Conservation (phyloP, 2,113 vertebrate species). For the Labeo rohita region DNA sequence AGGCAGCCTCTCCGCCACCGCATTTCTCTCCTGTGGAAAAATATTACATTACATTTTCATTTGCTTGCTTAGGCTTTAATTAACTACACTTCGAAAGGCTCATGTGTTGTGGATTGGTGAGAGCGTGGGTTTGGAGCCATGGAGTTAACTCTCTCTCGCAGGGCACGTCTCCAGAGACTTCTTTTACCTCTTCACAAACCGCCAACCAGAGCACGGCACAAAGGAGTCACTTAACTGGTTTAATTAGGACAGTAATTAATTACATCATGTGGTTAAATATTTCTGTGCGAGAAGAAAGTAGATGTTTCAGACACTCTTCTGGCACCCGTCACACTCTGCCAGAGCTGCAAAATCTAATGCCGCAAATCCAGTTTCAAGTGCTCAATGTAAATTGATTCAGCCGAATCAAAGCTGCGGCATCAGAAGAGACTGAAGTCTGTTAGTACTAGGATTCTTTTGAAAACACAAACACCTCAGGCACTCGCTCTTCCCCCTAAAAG, state of each 20-base stretch:
- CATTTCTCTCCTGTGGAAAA: constrained; percentile 31
- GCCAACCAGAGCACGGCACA: constrained; percentile 35
- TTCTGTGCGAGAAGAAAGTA: constrained; percentile 3
- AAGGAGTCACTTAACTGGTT: constrained; percentile 44
- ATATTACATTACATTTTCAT: constrained; percentile 48
- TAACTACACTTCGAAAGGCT: constrained; percentile 25
- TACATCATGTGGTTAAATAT: constrained; percentile 55
- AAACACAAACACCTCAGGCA: constrained; percentile 1
- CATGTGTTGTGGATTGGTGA: constrained; percentile 44
- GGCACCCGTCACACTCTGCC: background rate
- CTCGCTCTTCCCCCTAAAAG: background rate
- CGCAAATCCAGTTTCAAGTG: constrained; percentile 36
- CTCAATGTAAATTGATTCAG: constrained; percentile 35
- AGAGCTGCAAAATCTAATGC: constrained; percentile 5
- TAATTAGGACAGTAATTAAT: constrained; percentile 55
- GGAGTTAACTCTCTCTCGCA: constrained; percentile 40
- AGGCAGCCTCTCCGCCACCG: background rate
- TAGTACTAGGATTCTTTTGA: constrained; percentile 25
- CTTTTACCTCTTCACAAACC: constrained; percentile 20
- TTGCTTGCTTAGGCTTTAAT: constrained; percentile 49
- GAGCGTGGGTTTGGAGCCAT: constrained; percentile 10
- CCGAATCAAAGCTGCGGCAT: constrained; percentile 1
- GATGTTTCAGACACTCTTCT: constrained; percentile 12
- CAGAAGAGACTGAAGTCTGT: constrained; percentile 31
- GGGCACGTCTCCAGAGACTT: constrained; percentile 45